Evolutionary conservation across 2,113 vertebrate genomes (phyloP), one percentile per base, ranked within the genome.

Genomic region (Mobula hypostoma): DNA sequence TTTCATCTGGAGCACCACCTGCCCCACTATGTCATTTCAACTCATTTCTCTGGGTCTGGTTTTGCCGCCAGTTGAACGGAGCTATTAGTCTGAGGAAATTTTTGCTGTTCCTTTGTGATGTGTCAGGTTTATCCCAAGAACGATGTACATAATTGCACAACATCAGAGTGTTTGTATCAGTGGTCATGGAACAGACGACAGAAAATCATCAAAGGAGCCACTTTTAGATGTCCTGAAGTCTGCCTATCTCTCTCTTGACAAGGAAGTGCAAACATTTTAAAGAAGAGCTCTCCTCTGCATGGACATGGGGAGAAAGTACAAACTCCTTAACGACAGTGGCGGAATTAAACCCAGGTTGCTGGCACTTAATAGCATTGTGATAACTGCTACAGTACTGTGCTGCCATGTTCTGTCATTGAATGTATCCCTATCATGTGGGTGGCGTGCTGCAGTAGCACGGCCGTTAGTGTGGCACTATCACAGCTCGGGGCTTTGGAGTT

Each of bases 41-140:
- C 21, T 85, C 24, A 12, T 85, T 24, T 58, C 56, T 61, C 58
- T 61, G 58, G 56, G 21, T 61, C 56, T 61, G 12, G 27, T 24
- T 27, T n/a, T 24, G 56, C 9, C 14, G 24, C 11, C 19, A 61
- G 4, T 29, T 87, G 56, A 58, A 85, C 24, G 11, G 82, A 21
- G 14, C 27, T 56, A 8, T 61, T n/a, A 29, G 56, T 87, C 58
- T 5, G 56, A 61, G 61, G 56, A 29, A 48, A 48, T 48, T 15
- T 87, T 87, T 87, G 56, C 56, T 87, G 27, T 61, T 87, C 24
- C 58, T 87, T 87, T 87, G 56, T 5, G 27, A 87, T 87, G 83
- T 87, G 56, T 29, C 36, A 87, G 58, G 56, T 58, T 56, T 11
- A 63, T 56, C 56, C 2, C 12, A 27, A 29, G 56, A 87, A 87